A percentile compares a stretch with the other conserved stretches of the same genome.
These are phyloP conservation scores for Alexandromys fortis DNA, from an alignment of 2,113 vertebrate genomes.

Conservation along the genomic window DNA sequence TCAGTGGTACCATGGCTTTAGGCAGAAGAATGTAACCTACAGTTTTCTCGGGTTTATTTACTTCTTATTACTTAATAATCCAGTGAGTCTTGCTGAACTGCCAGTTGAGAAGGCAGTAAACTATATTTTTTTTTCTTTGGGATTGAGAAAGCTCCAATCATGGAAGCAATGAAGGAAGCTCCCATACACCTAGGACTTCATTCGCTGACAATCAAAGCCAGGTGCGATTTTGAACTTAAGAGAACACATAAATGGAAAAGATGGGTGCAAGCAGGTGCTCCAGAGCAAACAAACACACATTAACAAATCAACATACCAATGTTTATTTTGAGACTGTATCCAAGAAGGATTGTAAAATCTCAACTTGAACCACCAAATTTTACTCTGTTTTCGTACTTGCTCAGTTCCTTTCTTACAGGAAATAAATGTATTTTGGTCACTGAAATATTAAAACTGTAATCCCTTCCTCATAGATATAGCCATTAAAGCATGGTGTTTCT, in stretches of 20 bases:
- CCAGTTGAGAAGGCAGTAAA: conserved; percentile 65
- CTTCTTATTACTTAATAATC: conserved; percentile 74
- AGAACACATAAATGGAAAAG: not conserved
- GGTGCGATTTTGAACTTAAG: conserved; percentile 74
- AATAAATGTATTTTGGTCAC: not conserved
- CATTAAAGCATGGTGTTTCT: conserved; percentile 12
- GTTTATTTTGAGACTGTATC: not conserved
- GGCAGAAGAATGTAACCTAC: conserved; percentile 29
- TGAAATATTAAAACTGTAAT: not conserved
- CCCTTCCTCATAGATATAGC: not conserved
- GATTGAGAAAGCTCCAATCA: conserved; percentile 68
- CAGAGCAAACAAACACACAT: not conserved
- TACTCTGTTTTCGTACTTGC: not conserved
- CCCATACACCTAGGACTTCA: conserved; percentile 67
- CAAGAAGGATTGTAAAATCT: not conserved
- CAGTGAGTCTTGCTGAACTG: conserved; percentile 65
- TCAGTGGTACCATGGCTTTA: not conserved
- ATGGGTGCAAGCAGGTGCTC: not conserved
- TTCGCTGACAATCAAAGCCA: conserved; percentile 79
- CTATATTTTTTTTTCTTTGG: conserved; percentile 66
- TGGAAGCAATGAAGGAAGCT: conserved; percentile 64
- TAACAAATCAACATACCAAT: not conserved
- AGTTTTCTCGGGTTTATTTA: conserved; percentile 57
- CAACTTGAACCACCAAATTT: not conserved
- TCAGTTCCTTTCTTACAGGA: not conserved